Evolutionary conservation across 2,113 vertebrate genomes (phyloP).

Genomic region (Cavia porcellus): DNA sequence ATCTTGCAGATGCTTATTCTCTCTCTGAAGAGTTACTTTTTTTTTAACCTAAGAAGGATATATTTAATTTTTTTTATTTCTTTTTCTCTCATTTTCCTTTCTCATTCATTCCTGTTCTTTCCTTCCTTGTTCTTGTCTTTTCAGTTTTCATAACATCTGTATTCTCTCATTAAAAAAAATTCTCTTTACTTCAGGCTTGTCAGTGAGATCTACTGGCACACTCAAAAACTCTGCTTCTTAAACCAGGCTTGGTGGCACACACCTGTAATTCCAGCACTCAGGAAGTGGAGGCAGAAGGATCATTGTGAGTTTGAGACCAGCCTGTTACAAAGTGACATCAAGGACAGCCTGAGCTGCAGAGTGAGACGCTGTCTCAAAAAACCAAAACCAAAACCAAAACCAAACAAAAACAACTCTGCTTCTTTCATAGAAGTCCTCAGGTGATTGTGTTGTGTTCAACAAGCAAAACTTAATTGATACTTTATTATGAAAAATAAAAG

Average conservation of each 20-base stretch:
- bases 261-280: too few species aligned
- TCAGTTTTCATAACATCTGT: not conserved
- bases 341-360: too few species aligned
- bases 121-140: not conserved
- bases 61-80: not conserved
- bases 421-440: not conserved
- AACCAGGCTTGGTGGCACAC: too few species aligned
- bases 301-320: too few species aligned
- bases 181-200: not conserved
- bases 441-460: not conserved
- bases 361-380: too few species aligned
- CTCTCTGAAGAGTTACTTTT: not conserved
- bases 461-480: not conserved
- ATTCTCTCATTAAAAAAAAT: not conserved
- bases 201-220: not conserved
- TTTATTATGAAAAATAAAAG: not conserved
- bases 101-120: not conserved
- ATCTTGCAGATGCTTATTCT: not conserved
- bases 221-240: not conserved
- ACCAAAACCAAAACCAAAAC: too few species aligned
- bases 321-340: too few species aligned
- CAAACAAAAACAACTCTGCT: not conserved
- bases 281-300: too few species aligned
- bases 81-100: not conserved
- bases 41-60: not conserved